These are phyloP conservation scores for Zoanthus sansibaricus DNA, from an alignment of 92 coral and sea anemone species.

Conservation along the genomic window DNA sequence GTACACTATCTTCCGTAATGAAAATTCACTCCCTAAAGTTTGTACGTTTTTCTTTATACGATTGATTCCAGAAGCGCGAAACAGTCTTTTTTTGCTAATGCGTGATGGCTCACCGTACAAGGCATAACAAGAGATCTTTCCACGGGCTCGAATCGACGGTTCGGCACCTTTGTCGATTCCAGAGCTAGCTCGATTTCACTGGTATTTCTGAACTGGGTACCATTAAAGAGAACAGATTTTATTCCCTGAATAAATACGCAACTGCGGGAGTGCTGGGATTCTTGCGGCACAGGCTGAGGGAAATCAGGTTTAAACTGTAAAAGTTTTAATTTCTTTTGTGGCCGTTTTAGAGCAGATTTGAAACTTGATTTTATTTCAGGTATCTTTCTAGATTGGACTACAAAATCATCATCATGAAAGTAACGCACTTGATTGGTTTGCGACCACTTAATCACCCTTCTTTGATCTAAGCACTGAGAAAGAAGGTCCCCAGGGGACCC, in stretches of 20 bases:
- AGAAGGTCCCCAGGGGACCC: constrained; percentile 5
- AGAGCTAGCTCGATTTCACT: constrained; percentile 11
- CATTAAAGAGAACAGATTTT: neutral
- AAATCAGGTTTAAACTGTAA: neutral
- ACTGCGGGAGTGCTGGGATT: neutral
- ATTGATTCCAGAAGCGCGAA: neutral
- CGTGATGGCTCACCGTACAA: neutral
- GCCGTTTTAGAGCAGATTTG: constrained; percentile 20
- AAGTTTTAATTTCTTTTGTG: neutral
- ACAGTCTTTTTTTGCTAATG: neutral
- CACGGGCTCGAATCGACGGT: neutral
- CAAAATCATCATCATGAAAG: neutral
- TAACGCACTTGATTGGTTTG: constrained; percentile 12
- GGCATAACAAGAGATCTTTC: neutral
- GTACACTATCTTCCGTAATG: no score
- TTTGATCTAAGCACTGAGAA: constrained; percentile 1
- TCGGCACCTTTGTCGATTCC: neutral
- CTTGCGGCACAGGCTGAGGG: neutral
- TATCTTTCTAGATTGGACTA: neutral
- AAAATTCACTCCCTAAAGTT: no score
- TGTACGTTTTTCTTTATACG: neutral
- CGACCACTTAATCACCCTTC: constrained; percentile 13
- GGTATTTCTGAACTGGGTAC: neutral
- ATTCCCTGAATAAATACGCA: neutral
- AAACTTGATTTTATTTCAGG: neutral